Percentiles rank a stretch among this genome's conserved stretches.
These are phyloP conservation scores for Drosophila conformis DNA, from an alignment of 2,888 invertebrate species.

Conservation along the genomic window DNA sequence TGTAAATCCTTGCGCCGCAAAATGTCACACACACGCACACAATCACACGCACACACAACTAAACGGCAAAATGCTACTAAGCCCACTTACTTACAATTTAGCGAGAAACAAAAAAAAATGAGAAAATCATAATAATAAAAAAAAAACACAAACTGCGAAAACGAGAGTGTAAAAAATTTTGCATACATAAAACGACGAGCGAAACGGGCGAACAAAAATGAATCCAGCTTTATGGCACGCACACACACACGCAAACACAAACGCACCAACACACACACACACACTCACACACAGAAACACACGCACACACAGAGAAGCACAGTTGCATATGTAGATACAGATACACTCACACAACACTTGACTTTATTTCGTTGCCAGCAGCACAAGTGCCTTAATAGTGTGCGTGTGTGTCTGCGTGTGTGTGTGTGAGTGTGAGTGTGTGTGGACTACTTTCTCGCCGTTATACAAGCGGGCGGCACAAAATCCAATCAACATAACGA, in stretches of 20 bases:
- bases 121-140: conserved; percentile 51
- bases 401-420: conserved; percentile 49
- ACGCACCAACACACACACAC: conserved; percentile 33
- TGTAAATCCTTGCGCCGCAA: conserved; percentile 68
- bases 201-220: conserved; percentile 50
- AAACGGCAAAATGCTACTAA: conserved; percentile 77
- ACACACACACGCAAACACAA: conserved; percentile 29
- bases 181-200: conserved; percentile 71
- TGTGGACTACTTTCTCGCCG: conserved; percentile 74
- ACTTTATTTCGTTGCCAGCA: conserved; percentile 66
- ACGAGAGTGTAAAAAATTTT: conserved; percentile 78
- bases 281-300: conserved; percentile 3
- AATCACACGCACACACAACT: conserved; percentile 32
- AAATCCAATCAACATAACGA: conserved; percentile 82
- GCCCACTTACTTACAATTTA: conserved; percentile 81
- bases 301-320: conserved; percentile 24
- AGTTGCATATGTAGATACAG: conserved; percentile 52
- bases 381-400: conserved; percentile 75
- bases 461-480: conserved; percentile 71
- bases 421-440: conserved; percentile 18
- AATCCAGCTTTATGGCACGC: conserved; percentile 78
- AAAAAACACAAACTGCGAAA: conserved; percentile 62
- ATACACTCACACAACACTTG: conserved; percentile 56
- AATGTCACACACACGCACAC: conserved; percentile 41
- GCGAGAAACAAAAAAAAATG: conserved; percentile 40